Percentiles rank a stretch among this genome's conserved stretches.
phyloP scores from a whole-genome alignment of 2,113 vertebrate genomes.

The Marcusenius ussheri region DNA sequence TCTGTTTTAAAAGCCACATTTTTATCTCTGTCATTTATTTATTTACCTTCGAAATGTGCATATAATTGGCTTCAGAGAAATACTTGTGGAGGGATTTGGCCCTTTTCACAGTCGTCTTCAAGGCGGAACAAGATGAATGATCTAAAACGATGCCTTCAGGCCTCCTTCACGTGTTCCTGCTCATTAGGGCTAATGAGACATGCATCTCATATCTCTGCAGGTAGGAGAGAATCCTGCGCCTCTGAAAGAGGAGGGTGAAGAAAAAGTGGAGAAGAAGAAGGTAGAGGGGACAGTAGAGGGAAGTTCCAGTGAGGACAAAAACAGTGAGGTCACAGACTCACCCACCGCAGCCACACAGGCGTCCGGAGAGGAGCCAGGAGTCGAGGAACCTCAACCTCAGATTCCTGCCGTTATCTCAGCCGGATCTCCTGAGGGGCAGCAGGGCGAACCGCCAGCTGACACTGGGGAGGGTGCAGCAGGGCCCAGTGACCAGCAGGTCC shows the following conservation, averaged over 20 bases:
- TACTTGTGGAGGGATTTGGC: not conserved
- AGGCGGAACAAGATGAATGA: not conserved
- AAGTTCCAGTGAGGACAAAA: slow-evolving; percentile 11
- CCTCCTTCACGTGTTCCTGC: not conserved
- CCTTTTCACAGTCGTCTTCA: not conserved
- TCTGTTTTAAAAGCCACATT: slow-evolving; percentile 15
- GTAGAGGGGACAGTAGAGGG: not conserved
- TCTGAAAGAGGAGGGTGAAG: slow-evolving; percentile 20
- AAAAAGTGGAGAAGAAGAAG: not conserved
- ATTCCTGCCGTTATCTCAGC: slow-evolving; percentile 8
- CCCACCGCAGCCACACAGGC: not conserved
- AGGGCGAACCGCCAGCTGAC: not conserved
- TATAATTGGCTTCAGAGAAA: not conserved
- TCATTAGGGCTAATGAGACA: slow-evolving; percentile 14
- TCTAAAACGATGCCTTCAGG: not conserved
- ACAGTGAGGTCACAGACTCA: slow-evolving; percentile 1
- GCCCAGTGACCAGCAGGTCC: slow-evolving; percentile 17
- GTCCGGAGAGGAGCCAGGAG: slow-evolving; percentile 11
- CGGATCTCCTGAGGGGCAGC: not conserved
- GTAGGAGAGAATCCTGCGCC: slow-evolving; percentile 27
- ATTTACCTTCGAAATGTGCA: not conserved
- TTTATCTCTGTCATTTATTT: not conserved
- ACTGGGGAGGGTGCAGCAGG: slow-evolving; percentile 19
- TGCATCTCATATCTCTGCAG: slow-evolving; percentile 30
- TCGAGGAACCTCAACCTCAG: slow-evolving; percentile 24